Evolutionary conservation across 2,113 vertebrate genomes (phyloP), one percentile per base, ranked within the genome.

Genomic region (Cebus imitator): DNA sequence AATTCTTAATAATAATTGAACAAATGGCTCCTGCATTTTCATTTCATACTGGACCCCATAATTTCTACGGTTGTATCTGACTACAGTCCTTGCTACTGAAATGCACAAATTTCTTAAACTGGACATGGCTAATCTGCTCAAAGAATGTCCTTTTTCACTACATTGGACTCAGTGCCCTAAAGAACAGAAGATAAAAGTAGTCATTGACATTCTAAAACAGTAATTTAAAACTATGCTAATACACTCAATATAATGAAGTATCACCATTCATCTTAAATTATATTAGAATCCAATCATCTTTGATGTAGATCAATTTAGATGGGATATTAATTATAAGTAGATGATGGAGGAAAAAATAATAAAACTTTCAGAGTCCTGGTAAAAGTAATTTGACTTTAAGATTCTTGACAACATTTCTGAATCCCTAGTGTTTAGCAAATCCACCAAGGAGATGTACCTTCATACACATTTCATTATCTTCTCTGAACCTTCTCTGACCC

Each of bases 331-430:
- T 96, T 96, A 91, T 57, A 86, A 91, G 32, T 57, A 87, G 21
- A 68, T 14, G 30, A 57, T 72, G n/a, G 21, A 81, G 12, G 58
- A 72, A 85, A 88, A 95, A 96, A 81, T 17, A 94, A 84, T 40
- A 85, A 92, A 45, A 0, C 8, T 72, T 97, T 95, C 61, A 76
- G 37, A 55, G 20, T 89, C 0, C 30, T 94, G 81, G 12, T 84
- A 92, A 94, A 96, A 27, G 0, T 96, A 94, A 94, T 81, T 91
- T 88, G 81, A 87, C 16, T 96, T 97, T 57, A 85, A 91, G 45
- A 58, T 72, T 43, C 43, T 73, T 94, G 25, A 64, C n/a, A 88
- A 9, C 72, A 3, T 94, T 92, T n/a, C 57, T 57, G 37, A 90
- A 90, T 89, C 35, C 32, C 93, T 45, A 45, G 4, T 58, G 73